Evolutionary conservation across 2,113 vertebrate genomes (phyloP).

Genomic region (Excalfactoria chinensis): DNA sequence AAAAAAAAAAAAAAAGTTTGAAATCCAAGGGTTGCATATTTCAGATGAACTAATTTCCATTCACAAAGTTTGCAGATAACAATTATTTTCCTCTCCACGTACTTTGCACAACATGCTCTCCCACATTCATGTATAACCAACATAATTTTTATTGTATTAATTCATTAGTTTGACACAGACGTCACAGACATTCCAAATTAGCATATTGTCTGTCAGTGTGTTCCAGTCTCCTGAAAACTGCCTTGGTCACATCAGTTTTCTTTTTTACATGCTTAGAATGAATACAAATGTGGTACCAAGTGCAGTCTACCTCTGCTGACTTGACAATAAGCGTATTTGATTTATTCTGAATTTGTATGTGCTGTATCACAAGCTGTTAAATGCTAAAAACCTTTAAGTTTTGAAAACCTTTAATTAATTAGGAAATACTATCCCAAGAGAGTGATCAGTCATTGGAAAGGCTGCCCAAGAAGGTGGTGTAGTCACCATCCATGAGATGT

Average conservation of each 20-base stretch:
- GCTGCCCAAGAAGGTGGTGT: too few species aligned
- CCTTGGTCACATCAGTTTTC: conserved; percentile 5
- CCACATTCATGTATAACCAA: conserved; percentile 21
- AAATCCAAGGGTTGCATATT: neutral
- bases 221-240: conserved; percentile 43
- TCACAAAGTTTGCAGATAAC: conserved; percentile 29
- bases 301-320: neutral
- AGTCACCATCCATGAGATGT: too few species aligned
- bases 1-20: neutral
- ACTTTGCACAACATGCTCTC: conserved; percentile 12
- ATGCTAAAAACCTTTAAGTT: neutral
- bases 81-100: conserved; percentile 29
- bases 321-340: neutral
- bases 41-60: conserved; percentile 13
- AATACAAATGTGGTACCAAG: conserved; percentile 8
- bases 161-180: conserved; percentile 54
- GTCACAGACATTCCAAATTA: conserved; percentile 49
- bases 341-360: neutral
- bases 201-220: conserved; percentile 11
- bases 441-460: too few species aligned
- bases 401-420: too few species aligned
- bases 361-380: neutral
- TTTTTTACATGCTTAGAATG: conserved; percentile 10
- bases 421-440: too few species aligned
- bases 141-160: conserved; percentile 48